Conservation (phyloP, 1,140 invertebrate species). For the Panagrolaimus sp. region DNA sequence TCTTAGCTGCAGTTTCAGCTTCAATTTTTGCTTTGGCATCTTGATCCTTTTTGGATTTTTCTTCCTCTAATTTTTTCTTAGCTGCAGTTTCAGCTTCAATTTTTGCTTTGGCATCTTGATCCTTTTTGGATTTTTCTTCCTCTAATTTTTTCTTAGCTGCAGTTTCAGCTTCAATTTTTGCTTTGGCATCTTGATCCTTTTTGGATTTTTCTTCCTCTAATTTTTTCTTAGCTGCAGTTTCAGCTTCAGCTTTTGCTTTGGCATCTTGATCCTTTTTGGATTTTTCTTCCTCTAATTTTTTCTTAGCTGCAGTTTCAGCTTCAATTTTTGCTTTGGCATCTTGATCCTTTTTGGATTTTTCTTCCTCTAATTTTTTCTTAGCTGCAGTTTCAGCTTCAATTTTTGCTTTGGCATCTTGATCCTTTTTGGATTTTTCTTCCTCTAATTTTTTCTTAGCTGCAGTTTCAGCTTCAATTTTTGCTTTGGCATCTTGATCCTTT, state of each 20-base stretch:
- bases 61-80: not conserved
- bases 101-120: not conserved
- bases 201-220: not conserved
- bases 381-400: not conserved
- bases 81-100: not conserved
- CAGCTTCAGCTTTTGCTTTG: slow-evolving; percentile 8
- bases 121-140: not conserved
- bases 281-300: not conserved
- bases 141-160: not conserved
- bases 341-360: too few species aligned
- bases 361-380: too few species aligned
- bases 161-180: not conserved
- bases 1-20: not conserved
- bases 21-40: slow-evolving; percentile 1
- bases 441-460: not conserved
- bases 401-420: not conserved
- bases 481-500: too few species aligned
- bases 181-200: not conserved
- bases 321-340: too few species aligned
- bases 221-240: not conserved
- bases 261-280: not conserved
- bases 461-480: too few species aligned
- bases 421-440: not conserved
- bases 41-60: too few species aligned
- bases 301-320: not conserved